Conservation (phyloP, 2,888 invertebrate genomes). For the Drosophila bunnanda region DNA sequence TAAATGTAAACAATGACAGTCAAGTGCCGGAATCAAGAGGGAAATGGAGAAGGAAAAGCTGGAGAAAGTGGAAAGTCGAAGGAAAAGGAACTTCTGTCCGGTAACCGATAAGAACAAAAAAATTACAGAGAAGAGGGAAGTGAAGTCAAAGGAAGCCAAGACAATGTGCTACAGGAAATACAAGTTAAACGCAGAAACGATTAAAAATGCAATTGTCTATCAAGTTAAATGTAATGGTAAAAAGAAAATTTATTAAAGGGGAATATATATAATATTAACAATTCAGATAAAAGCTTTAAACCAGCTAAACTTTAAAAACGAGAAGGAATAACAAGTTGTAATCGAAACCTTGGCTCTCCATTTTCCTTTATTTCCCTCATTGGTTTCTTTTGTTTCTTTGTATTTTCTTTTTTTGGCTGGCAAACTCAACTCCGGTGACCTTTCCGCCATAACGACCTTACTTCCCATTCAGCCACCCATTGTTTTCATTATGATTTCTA, state of each 20-base stretch:
- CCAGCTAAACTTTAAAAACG: background rate
- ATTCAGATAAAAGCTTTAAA: background rate
- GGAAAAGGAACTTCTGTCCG: conserved; percentile 23
- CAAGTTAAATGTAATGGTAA: conserved; percentile 1
- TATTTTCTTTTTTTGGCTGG: conserved; percentile 8
- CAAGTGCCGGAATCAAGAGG: conserved; percentile 65
- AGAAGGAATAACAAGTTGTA: conserved; percentile 58
- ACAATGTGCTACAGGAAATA: conserved; percentile 55
- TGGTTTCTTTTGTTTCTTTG: conserved; percentile 37
- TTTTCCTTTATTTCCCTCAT: conserved; percentile 20
- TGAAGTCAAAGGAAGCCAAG: conserved; percentile 37
- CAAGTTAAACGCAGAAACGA: conserved; percentile 74
- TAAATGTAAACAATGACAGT: conserved; percentile 79
- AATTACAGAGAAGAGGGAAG: background rate
- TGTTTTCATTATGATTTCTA: conserved; percentile 67
- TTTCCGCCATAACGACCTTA: conserved; percentile 23
- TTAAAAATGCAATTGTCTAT: conserved; percentile 81
- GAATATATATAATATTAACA: background rate
- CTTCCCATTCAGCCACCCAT: conserved; percentile 8
- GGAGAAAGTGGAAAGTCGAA: conserved; percentile 18
- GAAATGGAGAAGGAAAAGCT: conserved; percentile 24
- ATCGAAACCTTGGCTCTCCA: conserved; percentile 53
- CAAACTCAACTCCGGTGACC: conserved; percentile 35
- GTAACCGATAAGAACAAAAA: conserved; percentile 17
- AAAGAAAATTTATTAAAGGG: background rate